phyloP scores from a whole-genome alignment of 2,113 vertebrate genomes.

The Limanda limanda region DNA sequence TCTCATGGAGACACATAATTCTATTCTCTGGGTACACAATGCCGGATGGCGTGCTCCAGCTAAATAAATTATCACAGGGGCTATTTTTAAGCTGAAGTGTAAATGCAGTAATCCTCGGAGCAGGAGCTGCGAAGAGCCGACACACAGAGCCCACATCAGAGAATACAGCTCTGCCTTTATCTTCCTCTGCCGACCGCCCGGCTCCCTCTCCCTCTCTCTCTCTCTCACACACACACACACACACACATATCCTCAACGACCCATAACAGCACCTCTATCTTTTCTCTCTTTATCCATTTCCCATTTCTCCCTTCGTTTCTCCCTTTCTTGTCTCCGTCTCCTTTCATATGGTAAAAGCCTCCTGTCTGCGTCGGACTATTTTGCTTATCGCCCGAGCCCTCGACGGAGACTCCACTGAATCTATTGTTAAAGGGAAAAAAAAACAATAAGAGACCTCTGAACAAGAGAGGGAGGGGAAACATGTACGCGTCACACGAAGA shows the following conservation, averaged over 20 bases:
- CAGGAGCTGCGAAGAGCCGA: constrained; percentile 73
- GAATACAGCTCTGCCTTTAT: constrained; percentile 71
- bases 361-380: constrained; percentile 58
- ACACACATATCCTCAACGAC: constrained; percentile 23
- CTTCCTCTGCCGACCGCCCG: constrained; percentile 28
- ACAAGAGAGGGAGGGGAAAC: constrained; percentile 63
- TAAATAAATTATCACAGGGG: constrained; percentile 83
- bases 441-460: constrained; percentile 73
- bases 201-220: constrained; percentile 9
- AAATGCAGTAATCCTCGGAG: constrained; percentile 83
- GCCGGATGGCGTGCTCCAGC: constrained; percentile 68
- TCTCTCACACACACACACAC: constrained; percentile 12
- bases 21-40: constrained; percentile 75
- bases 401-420: constrained; percentile 57
- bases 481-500: constrained; percentile 52
- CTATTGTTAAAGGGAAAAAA: constrained; percentile 71
- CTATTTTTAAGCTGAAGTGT: constrained; percentile 86
- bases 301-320: constrained; percentile 31
- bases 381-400: constrained; percentile 68
- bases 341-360: constrained; percentile 77
- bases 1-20: constrained; percentile 37
- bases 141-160: constrained; percentile 71
- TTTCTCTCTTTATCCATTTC: constrained; percentile 51
- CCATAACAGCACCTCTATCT: constrained; percentile 56
- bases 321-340: constrained; percentile 32